These are phyloP conservation scores for Phymorhynchus buccinoides DNA, from an alignment of 1,140 invertebrate genomes.

Conservation along the genomic window DNA sequence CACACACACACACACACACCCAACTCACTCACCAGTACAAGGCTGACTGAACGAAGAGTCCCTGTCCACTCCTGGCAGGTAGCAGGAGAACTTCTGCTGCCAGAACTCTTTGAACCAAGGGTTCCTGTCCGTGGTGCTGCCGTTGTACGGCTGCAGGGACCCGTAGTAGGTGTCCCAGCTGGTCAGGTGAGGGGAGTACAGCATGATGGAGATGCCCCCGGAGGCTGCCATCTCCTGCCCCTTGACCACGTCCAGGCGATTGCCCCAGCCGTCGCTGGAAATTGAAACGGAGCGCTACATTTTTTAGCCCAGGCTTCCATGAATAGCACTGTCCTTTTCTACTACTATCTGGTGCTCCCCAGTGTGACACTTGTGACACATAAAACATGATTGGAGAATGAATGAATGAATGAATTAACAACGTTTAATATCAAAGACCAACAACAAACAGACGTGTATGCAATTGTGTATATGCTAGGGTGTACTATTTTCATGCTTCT, in stretches of 20 bases:
- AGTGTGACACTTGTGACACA: no score
- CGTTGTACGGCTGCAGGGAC: conserved; percentile 78
- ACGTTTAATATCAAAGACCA: no score
- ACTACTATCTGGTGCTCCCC: no score
- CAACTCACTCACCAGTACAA: conserved; percentile 64
- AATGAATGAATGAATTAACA: no score
- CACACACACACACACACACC: background rate
- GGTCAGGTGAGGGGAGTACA: conserved; percentile 81
- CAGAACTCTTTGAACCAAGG: conserved; percentile 87
- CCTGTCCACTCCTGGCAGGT: conserved; percentile 63
- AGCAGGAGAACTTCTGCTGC: conserved; percentile 82
- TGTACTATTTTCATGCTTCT: no score
- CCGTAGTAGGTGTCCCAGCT: conserved; percentile 83
- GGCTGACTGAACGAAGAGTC: conserved; percentile 35
- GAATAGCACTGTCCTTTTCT: no score
- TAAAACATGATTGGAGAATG: no score
- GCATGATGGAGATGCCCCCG: conserved; percentile 83
- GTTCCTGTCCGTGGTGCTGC: conserved; percentile 77
- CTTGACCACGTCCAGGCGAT: conserved; percentile 83
- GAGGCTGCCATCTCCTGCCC: conserved; percentile 81
- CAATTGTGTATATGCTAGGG: no score
- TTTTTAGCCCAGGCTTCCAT: no score
- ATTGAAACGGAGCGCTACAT: no score
- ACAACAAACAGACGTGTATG: no score
- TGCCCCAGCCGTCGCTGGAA: conserved; percentile 83